Base-by-base conservation (phyloP, 2,888 invertebrate species). In the Leistus spinibarbis region DNA sequence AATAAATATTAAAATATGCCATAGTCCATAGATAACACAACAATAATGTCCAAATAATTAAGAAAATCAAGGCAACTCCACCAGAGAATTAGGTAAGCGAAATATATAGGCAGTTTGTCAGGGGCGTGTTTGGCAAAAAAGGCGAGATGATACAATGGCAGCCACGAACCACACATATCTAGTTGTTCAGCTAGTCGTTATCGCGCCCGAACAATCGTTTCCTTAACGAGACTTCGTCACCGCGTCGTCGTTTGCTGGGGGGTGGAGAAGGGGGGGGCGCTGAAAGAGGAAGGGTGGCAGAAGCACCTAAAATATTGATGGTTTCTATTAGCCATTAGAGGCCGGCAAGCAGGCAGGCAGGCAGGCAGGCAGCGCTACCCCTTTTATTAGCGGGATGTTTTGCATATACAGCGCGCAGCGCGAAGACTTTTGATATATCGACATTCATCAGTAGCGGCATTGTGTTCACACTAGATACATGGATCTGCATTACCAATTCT, bases 381-480 rank as follows among this genome's bases (percentile, higher is more conserved):
- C 80, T 82, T 82, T 81, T 82, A 82, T 82, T 82, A 82, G 81
- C 83, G 40, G 83, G 83, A 82, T 82, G 82, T 84, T 85, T 85
- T 85, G 84, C 84, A 84, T 84, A 73, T 54, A 84, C 84, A 83
- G 82, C 86, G 40, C 40, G 40, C 40, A 13, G 13, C 40, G 40
- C 40, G 64, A 65, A 73, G 73, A 73, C 73, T 73, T 73, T 73
- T 88, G 88, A 88, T 88, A 88, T 88, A 88, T 88, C 86, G 88
- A 85, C 86, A 86, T 87, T 88, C 86, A 86, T 87, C 87, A 87
- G 87, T 86, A 40, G 85, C 82, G 82, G 85, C 83, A 86, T 86
- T 86, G 86, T 87, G 82, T 80, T 79, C 81, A 80, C 79, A 82
- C 17, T 65, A 64, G 74, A 74, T 75, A 75, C 74, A 75, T 69